Conservation (phyloP, 2,113 vertebrate species). For the Dicaeum eximium region DNA sequence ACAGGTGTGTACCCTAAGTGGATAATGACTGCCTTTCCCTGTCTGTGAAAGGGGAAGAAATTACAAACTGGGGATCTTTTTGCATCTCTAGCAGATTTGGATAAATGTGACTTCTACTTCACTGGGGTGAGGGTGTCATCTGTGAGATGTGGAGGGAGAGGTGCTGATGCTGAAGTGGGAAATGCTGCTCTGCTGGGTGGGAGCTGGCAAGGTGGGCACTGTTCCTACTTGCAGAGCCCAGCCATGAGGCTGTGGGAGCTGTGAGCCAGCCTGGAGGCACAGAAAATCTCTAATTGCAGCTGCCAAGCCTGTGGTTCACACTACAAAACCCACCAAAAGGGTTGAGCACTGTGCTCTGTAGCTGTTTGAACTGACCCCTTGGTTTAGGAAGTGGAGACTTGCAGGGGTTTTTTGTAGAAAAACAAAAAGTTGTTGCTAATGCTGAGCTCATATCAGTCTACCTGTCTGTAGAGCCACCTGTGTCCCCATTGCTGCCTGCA, state of each 20-base stretch:
- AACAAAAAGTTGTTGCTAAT: not conserved
- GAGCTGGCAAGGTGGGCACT: not conserved
- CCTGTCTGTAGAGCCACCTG: not conserved
- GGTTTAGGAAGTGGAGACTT: not conserved
- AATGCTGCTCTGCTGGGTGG: not conserved
- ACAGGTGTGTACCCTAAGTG: not conserved
- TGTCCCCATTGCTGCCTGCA: not conserved
- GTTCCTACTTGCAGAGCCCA: not conserved
- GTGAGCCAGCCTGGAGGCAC: not conserved
- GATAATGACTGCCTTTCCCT: not conserved
- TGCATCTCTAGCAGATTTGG: not conserved
- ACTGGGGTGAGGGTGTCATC: not conserved
- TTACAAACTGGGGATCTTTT: not conserved
- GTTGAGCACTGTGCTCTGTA: rapidly evolving
- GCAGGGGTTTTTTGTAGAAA: not conserved
- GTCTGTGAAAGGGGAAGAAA: not conserved
- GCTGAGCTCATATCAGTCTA: not conserved
- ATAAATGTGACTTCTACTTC: not conserved
- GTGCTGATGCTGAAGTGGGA: not conserved
- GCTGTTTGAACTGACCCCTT: not conserved
- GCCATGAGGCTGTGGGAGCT: not conserved
- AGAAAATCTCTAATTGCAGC: not conserved
- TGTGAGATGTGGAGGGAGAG: not conserved
- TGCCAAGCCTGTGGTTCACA: not conserved
- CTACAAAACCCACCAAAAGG: not conserved